phyloP scores from a whole-genome alignment of 2,113 vertebrate species.

The Chinchilla lanigera region DNA sequence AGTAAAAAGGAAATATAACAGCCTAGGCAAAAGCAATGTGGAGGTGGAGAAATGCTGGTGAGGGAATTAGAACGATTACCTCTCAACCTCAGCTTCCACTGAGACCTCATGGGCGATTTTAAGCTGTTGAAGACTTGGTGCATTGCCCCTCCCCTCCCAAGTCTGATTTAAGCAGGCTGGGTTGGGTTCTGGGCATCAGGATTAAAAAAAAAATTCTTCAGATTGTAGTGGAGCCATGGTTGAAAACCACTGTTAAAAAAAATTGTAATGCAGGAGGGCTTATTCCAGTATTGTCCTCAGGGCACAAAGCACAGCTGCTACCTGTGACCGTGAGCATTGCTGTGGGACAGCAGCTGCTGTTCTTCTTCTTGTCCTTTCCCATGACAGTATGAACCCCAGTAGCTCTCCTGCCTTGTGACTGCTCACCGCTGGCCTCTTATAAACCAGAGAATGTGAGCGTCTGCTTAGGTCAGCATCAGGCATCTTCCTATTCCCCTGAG shows the following conservation, averaged over 20 bases:
- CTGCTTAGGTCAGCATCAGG: not conserved
- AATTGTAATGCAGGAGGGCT: not conserved
- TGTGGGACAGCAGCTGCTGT: not conserved
- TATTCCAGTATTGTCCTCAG: not conserved
- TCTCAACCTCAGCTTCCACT: not conserved
- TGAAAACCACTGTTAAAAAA: not conserved
- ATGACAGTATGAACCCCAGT: not conserved
- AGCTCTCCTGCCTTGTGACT: not conserved
- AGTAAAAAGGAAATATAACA: constrained; percentile 12
- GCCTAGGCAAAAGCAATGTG: not conserved
- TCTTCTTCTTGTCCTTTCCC: not conserved
- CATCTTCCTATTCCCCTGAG: not conserved
- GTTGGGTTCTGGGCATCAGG: not conserved
- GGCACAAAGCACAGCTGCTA: not conserved
- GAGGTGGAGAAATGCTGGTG: not conserved
- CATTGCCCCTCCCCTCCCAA: not conserved
- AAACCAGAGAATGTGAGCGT: not conserved
- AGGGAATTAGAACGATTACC: not conserved
- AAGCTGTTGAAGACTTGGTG: not conserved
- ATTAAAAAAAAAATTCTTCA: not conserved
- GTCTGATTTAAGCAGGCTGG: not conserved
- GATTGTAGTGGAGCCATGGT: not conserved
- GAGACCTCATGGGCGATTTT: not conserved
- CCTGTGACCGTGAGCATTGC: not conserved
- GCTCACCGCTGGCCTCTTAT: not conserved